Conservation (phyloP, 2,797 vertebrate species). For the Octomys mimax region DNA sequence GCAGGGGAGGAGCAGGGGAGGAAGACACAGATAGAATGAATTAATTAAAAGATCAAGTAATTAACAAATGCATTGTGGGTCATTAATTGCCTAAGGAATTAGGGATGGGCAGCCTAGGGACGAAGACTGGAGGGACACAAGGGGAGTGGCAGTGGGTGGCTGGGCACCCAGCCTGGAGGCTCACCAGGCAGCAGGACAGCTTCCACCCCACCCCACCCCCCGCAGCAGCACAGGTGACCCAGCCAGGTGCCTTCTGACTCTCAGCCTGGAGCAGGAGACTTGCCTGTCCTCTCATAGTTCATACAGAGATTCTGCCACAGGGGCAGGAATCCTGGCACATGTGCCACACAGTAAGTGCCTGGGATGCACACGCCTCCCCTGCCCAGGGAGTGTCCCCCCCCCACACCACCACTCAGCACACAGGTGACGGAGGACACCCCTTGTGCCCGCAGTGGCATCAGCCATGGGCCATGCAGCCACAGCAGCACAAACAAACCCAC, state of each 20-base stretch:
- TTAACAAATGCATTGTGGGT: background rate
- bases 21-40: background rate
- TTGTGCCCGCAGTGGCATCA: no score
- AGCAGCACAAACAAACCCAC: background rate
- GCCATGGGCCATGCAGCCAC: background rate
- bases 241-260: background rate
- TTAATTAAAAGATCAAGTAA: background rate
- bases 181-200: background rate
- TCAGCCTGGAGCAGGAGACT: background rate
- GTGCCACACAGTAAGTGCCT: background rate
- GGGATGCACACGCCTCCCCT: background rate
- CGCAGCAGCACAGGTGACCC: background rate
- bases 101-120: background rate
- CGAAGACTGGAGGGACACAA: background rate
- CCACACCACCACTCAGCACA: background rate
- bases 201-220: rapidly evolving
- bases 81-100: background rate
- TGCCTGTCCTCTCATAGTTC: background rate
- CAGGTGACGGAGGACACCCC: background rate
- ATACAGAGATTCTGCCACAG: background rate
- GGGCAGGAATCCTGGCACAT: background rate
- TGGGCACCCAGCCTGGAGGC: background rate
- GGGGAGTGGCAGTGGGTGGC: background rate
- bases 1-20: background rate
- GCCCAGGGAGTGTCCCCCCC: background rate